Evolutionary conservation across 1,140 invertebrate species (phyloP).

Genomic region (Drosophila erecta): DNA sequence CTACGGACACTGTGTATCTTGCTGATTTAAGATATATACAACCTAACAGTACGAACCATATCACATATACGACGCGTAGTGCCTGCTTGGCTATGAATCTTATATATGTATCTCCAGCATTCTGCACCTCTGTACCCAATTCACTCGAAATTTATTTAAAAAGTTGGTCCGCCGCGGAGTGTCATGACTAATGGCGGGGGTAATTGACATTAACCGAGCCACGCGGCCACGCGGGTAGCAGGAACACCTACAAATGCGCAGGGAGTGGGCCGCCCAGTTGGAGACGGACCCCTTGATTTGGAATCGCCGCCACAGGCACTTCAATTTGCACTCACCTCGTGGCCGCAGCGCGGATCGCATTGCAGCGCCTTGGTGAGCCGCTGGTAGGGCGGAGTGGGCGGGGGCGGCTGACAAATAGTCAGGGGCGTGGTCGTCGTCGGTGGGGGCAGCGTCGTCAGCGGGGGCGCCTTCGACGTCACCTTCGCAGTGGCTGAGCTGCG

Average conservation of each 20-base stretch:
- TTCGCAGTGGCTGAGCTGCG: conserved; percentile 70
- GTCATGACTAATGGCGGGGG: conserved; percentile 3
- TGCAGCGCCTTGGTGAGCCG: conserved; percentile 84
- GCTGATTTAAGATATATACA: too few species aligned
- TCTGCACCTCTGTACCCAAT: too few species aligned
- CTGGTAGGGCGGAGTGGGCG: conserved; percentile 83
- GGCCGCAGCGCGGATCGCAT: conserved; percentile 84
- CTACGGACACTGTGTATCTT: too few species aligned
- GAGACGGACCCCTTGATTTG: background rate
- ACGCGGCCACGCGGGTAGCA: background rate
- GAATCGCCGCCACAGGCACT: conserved; percentile 2
- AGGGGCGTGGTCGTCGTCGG: conserved; percentile 54
- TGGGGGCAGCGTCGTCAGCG: conserved; percentile 27
- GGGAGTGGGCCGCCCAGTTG: background rate
- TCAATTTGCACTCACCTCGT: conserved; percentile 78
- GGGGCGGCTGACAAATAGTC: conserved; percentile 75
- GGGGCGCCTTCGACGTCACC: conserved; percentile 44
- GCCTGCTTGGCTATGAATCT: background rate
- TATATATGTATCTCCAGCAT: too few species aligned
- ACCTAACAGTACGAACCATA: background rate
- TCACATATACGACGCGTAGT: background rate
- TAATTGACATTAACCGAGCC: conserved; percentile 8
- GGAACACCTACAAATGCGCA: background rate
- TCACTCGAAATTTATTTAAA: background rate
- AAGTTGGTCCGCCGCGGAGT: background rate